Evolutionary conservation across 1,140 invertebrate genomes (phyloP), one percentile per base, ranked within the genome.

Genomic region (Procambarus virginalis): DNA sequence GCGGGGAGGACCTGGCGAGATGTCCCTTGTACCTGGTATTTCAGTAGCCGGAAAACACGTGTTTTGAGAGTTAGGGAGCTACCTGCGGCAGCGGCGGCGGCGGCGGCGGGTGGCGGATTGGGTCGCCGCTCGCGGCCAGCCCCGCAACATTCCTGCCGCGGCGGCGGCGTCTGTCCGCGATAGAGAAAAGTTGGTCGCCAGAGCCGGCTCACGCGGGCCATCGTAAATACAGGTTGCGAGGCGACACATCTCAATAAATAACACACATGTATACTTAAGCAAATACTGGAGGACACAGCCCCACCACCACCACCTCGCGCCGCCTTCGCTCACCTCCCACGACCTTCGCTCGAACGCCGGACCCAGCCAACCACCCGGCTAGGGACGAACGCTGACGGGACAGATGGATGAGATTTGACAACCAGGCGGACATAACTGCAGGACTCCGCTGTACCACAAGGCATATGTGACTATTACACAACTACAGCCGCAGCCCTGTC

Each of bases 161-260:
- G 14, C 73, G n/a, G 17, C 12, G 22, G 58, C 60, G 45, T 83
- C 12, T 80, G 77, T 70, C 55, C 14, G 34, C 85, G 77, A 78
- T 49, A 64, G 77, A 76, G 77, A 86, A 86, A 79, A n/a, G 77
- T 82, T 82, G 68, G 86, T 88, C 86, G 86, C 86, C 85, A 75
- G 49, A 17, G 22, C 49, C 14, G 34, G 70, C 78, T 75, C 76
- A 81, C 85, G 85, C 77, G 46, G 60, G 45, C 78, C 78, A 75
- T 82, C 86, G 20, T 88, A 88, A 88, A 79, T 88, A 88, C 86
- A 88, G 86, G 86, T 82, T 88, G 86, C 51, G 86, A 58, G 77
- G 86, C 86, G 86, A 88, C 86, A 88, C 49, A 88, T 88, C 86
- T 82, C 86, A 88, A 88, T 88, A 88, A 88, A 88, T 88, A 88